These are phyloP conservation scores for Stenotaenia linearis DNA, from an alignment of 2,888 invertebrate species.

Conservation along the genomic window DNA sequence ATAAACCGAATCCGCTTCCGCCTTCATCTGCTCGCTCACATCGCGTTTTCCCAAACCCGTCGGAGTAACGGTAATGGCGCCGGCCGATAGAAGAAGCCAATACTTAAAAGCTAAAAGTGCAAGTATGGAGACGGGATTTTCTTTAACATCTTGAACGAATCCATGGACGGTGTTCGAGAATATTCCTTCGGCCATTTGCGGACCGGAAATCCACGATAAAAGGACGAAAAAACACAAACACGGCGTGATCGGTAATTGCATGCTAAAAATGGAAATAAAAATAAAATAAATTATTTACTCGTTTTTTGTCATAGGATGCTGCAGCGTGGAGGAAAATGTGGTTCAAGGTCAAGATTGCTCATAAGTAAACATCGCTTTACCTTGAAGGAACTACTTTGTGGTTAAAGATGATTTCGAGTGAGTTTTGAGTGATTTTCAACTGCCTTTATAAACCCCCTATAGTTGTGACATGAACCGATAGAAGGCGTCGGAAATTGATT, in stretches of 20 bases:
- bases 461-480: neutral
- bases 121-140: conserved; percentile 7
- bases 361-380: neutral
- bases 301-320: too few relatives aligned
- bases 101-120: conserved; percentile 28
- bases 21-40: neutral
- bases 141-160: conserved; percentile 17
- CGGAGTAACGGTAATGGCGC: conserved; percentile 17
- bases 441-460: neutral
- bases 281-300: neutral
- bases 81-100: conserved; percentile 24
- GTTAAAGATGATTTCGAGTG: neutral
- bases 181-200: neutral
- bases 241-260: neutral
- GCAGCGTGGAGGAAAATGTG: neutral
- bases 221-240: neutral
- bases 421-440: neutral
- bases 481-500: too few relatives aligned
- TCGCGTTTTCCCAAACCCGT: conserved; percentile 17
- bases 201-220: neutral
- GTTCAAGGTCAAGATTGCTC: neutral
- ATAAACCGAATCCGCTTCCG: neutral
- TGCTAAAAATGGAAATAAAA: too few relatives aligned
- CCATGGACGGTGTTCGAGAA: conserved; percentile 24
- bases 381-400: too few relatives aligned